Percentiles rank a stretch among this genome's conserved stretches.
phyloP scores from a whole-genome alignment of 2,113 vertebrate genomes.

The Tragelaphus strepsiceros region DNA sequence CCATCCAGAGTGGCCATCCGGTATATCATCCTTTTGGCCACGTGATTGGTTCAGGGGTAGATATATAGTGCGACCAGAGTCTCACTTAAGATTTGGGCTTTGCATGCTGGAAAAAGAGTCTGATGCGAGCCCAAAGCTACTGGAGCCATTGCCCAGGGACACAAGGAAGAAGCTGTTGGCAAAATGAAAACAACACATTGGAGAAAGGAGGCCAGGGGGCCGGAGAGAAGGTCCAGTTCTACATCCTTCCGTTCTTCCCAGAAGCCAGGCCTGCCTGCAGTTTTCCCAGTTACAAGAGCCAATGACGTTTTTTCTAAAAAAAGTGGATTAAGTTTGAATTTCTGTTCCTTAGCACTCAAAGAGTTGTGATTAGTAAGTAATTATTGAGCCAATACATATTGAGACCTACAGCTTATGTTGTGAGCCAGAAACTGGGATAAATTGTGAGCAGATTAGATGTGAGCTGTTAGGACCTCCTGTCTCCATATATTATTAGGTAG shows the following conservation, averaged over 20 bases:
- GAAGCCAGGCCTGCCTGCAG: neutral
- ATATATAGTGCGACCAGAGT: neutral
- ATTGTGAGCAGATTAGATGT: neutral
- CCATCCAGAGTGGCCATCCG: neutral
- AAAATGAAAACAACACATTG: neutral
- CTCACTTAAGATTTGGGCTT: neutral
- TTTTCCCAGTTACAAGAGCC: neutral
- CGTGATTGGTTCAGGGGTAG: neutral
- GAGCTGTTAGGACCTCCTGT: neutral
- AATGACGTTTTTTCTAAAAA: neutral
- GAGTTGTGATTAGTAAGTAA: slow-evolving; percentile 12
- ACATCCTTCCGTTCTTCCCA: neutral
- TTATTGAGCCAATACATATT: neutral
- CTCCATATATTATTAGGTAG: neutral
- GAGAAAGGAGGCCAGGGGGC: neutral
- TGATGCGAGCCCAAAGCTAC: neutral
- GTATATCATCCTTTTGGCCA: neutral
- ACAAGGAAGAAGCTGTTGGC: neutral
- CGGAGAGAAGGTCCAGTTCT: neutral
- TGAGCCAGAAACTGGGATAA: neutral
- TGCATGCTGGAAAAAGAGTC: neutral
- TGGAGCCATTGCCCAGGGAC: neutral
- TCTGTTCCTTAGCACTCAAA: neutral
- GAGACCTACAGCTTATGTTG: neutral
- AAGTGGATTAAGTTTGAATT: neutral